These are phyloP conservation scores for Poecilobothrus nobilitatus DNA, from an alignment of 2,888 invertebrate genomes.

Conservation along the genomic window DNA sequence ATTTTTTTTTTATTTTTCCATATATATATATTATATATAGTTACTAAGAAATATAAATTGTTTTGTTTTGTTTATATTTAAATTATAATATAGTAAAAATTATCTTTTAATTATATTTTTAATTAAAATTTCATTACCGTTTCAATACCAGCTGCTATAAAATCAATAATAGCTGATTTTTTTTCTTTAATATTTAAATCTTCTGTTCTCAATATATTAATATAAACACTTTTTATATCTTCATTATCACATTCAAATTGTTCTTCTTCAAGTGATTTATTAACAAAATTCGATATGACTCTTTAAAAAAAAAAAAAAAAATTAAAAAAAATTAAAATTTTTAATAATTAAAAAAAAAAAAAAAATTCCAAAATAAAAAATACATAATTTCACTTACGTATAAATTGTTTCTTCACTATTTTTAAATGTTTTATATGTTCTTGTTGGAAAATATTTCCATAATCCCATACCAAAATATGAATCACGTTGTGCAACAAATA, in stretches of 20 bases:
- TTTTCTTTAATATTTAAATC: constrained; percentile 70
- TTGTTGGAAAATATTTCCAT: constrained; percentile 72
- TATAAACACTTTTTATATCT: constrained; percentile 63
- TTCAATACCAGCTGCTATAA: constrained; percentile 79
- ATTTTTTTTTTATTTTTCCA: too few relatives aligned
- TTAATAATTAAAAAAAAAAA: not conserved
- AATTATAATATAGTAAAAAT: too few relatives aligned
- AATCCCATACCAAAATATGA: constrained; percentile 73
- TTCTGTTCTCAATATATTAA: constrained; percentile 62
- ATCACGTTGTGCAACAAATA: constrained; percentile 70
- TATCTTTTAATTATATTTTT: too few relatives aligned
- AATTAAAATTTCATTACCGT: constrained; percentile 48
- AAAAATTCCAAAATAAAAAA: too few relatives aligned
- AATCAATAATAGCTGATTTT: constrained; percentile 76
- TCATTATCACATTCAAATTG: constrained; percentile 42
- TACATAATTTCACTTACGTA: constrained; percentile 54
- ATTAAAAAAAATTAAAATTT: not conserved
- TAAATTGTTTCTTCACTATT: constrained; percentile 73
- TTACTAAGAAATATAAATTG: too few relatives aligned
- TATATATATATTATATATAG: too few relatives aligned
- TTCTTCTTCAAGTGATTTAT: constrained; percentile 55
- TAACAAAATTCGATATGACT: constrained; percentile 70
- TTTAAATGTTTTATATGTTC: constrained; percentile 60
- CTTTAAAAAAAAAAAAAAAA: constrained; percentile 46
- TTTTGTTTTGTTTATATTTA: too few relatives aligned